Base-by-base conservation (phyloP, 2,797 vertebrate species). In the Naso thynnoides region DNA sequence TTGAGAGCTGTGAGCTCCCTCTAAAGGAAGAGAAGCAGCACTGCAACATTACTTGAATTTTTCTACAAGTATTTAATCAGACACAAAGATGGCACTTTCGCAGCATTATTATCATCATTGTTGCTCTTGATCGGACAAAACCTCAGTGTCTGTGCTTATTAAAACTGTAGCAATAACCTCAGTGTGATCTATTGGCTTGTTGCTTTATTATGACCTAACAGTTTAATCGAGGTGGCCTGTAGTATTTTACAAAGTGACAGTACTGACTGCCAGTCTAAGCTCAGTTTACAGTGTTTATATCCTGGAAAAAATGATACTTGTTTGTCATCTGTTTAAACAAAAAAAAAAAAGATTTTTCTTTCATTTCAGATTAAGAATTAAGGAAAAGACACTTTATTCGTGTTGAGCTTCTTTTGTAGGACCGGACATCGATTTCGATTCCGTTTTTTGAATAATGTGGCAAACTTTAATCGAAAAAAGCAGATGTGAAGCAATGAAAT, bases 11-110 rank as follows among this genome's bases (percentile, higher is more conserved):
- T 66, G 78, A 79, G 88, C 85, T 36, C 92, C 91, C 91, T 90
- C 93, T 91, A 60, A 88, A 89, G 95, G 90, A 73, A 50, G 70
- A 87, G 18, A 76, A 49, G 73, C 85, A 78, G 85, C 76, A 57
- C 85, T 91, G 91, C 91, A 87, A 87, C 70, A 69, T 82, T 89
- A 93, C 92, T 93, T 94, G 92, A 93, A 91, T 87, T 85, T 88
- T 88, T 89, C 52, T 88, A 85, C 76, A 82, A 91, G 90, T 93
- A 89, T 89, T 91, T 85, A 88, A 86, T 85, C 76, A 53, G 86
- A 84, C 68, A 55, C 71, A 78, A 49, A 85, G 79, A 83, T 31
- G 74, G 88, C 92, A 93, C 90, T 93, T 94, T 94, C 49, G 82
- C 58, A 60, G 84, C 67, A 41, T 78, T 86, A 24, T 76, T 79